A percentile compares a stretch with the other conserved stretches of the same genome.
Evolutionary conservation across 1,140 invertebrate genomes (phyloP).

Genomic region (Orchestia grillus): DNA sequence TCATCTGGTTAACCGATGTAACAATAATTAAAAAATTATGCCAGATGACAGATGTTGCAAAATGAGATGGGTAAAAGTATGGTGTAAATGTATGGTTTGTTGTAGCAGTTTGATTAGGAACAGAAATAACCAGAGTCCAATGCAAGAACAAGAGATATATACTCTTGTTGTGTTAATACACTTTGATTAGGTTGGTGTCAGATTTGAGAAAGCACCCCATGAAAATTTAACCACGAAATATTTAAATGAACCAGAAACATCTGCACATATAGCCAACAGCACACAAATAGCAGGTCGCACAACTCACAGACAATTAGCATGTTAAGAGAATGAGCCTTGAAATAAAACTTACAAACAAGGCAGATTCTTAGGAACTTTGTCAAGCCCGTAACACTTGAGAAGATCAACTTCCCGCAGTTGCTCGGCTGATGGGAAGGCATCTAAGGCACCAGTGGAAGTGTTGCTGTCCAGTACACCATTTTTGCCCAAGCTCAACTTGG

Average conservation of each 20-base stretch:
- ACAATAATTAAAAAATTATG: no score
- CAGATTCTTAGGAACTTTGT: slow-evolving; percentile 62
- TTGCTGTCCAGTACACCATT: background rate
- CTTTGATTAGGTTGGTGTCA: no score
- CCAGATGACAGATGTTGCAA: no score
- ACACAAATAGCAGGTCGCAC: background rate
- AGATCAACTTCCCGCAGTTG: slow-evolving; percentile 59
- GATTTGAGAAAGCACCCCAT: background rate
- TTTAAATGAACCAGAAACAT: background rate
- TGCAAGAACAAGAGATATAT: no score
- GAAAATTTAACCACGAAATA: background rate
- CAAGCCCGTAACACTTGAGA: slow-evolving; percentile 59
- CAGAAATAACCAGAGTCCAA: no score
- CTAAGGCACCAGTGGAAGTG: background rate
- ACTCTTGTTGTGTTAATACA: no score
- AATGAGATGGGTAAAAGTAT: no score
- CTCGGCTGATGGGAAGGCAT: slow-evolving; percentile 50
- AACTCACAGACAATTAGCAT: background rate
- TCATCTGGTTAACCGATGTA: no score
- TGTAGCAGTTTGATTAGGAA: no score
- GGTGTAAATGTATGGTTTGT: no score
- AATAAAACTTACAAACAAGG: slow-evolving; percentile 63
- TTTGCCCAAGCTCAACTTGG: background rate
- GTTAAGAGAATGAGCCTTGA: background rate
- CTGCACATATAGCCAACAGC: background rate